These are phyloP conservation scores for Turritopsis dohrnii DNA, from an alignment of 30 jellyfish, hydroid and myxozoan genomes.

Conservation along the genomic window DNA sequence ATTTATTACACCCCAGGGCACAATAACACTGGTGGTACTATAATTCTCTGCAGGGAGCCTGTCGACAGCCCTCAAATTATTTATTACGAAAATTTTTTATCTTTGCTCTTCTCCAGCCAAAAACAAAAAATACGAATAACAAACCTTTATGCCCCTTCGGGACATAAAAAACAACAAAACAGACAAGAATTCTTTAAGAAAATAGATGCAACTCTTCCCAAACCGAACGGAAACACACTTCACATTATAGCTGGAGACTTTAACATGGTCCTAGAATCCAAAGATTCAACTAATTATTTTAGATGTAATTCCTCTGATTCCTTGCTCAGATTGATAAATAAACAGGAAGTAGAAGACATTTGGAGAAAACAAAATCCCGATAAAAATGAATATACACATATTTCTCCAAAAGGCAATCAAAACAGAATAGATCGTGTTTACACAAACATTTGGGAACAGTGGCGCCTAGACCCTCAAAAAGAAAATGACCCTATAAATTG, in stretches of 20 bases:
- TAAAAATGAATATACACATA: background rate
- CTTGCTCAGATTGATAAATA: background rate
- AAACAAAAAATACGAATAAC: background rate
- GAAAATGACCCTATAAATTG: background rate
- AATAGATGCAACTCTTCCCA: background rate
- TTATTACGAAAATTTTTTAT: no score
- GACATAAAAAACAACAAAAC: background rate
- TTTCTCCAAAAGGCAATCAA: background rate
- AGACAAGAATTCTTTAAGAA: background rate
- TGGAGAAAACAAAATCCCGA: background rate
- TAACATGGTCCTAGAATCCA: background rate
- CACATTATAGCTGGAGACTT: background rate
- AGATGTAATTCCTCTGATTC: background rate
- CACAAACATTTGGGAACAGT: background rate
- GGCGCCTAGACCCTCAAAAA: background rate
- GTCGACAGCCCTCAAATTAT: background rate
- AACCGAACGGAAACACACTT: background rate
- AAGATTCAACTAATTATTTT: background rate
- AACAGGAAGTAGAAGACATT: background rate
- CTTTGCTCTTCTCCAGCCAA: background rate
- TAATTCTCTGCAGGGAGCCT: background rate
- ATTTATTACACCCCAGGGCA: background rate
- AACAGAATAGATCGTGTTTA: background rate
- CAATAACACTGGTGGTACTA: background rate
- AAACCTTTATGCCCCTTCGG: background rate